These are phyloP conservation scores for Argentina silus DNA, from an alignment of 2,797 vertebrate genomes.

Conservation along the genomic window DNA sequence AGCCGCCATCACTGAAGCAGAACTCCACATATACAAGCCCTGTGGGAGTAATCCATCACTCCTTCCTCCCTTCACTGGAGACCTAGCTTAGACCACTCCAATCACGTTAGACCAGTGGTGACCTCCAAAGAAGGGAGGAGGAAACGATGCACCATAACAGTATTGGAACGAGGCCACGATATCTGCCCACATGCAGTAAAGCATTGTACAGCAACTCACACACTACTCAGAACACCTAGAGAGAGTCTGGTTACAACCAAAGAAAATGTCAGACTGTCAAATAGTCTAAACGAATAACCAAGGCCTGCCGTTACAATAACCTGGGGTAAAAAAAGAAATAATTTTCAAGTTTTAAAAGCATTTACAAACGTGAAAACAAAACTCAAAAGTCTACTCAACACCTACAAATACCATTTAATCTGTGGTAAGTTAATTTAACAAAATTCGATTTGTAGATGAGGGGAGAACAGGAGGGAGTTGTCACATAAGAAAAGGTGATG, in stretches of 20 bases:
- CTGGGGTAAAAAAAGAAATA: slow-evolving; percentile 14
- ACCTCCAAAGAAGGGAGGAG: too few relatives aligned
- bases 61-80: too few relatives aligned
- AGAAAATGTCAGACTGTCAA: slow-evolving; percentile 35
- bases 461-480: background rate
- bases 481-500: slow-evolving; percentile 20
- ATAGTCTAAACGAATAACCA: slow-evolving; percentile 19
- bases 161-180: slow-evolving; percentile 27
- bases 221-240: slow-evolving; percentile 9
- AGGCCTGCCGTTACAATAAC: slow-evolving; percentile 36
- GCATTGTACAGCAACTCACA: slow-evolving; percentile 19
- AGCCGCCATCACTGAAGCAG: background rate
- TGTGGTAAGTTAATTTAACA: slow-evolving; percentile 5
- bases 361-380: slow-evolving; percentile 49
- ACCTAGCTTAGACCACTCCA: too few relatives aligned
- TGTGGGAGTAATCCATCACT: too few relatives aligned
- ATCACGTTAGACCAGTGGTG: too few relatives aligned
- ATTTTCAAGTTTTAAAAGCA: slow-evolving; percentile 47
- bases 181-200: slow-evolving; percentile 42
- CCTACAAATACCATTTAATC: background rate
- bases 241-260: slow-evolving; percentile 30
- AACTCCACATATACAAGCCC: too few relatives aligned
- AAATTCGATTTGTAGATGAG: background rate
- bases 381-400: slow-evolving; percentile 15
- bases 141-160: background rate